A percentile compares a stretch with the other conserved stretches of the same genome.
Evolutionary conservation across 2,113 vertebrate genomes (phyloP).

Genomic region (Percopsis transmontana): DNA sequence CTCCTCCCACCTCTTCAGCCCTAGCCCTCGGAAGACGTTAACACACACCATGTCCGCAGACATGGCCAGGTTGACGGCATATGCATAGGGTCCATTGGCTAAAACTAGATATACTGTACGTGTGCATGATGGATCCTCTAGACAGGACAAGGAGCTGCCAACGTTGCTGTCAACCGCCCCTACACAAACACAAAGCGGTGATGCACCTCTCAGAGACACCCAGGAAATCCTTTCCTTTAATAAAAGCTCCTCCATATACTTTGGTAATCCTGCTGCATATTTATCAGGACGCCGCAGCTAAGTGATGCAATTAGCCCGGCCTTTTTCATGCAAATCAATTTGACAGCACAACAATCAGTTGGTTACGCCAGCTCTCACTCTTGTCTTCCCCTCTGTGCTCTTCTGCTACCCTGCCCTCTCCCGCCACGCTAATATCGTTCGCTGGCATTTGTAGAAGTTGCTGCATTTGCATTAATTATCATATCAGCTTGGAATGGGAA

Average conservation of each 20-base stretch:
- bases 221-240: slow-evolving; percentile 66
- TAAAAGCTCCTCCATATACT: slow-evolving; percentile 66
- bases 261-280: slow-evolving; percentile 71
- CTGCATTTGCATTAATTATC: slow-evolving; percentile 81
- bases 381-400: slow-evolving; percentile 49
- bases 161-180: slow-evolving; percentile 32
- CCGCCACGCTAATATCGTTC: slow-evolving; percentile 55
- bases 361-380: slow-evolving; percentile 69
- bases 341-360: slow-evolving; percentile 82
- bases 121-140: slow-evolving; percentile 52
- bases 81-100: slow-evolving; percentile 66
- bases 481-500: slow-evolving; percentile 71
- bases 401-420: slow-evolving; percentile 52
- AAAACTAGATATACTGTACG: slow-evolving; percentile 19
- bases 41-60: slow-evolving; percentile 2
- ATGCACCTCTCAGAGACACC: slow-evolving; percentile 55
- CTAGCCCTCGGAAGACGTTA: slow-evolving; percentile 28
- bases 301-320: slow-evolving; percentile 79
- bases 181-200: slow-evolving; percentile 48
- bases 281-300: slow-evolving; percentile 77
- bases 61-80: slow-evolving; percentile 22
- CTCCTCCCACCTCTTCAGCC: slow-evolving; percentile 38
- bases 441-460: slow-evolving; percentile 76
- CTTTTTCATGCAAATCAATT: slow-evolving; percentile 82
- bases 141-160: slow-evolving; percentile 33